phyloP scores from a whole-genome alignment of 2,797 vertebrate species.

The Phrynocephalus forsythii region DNA sequence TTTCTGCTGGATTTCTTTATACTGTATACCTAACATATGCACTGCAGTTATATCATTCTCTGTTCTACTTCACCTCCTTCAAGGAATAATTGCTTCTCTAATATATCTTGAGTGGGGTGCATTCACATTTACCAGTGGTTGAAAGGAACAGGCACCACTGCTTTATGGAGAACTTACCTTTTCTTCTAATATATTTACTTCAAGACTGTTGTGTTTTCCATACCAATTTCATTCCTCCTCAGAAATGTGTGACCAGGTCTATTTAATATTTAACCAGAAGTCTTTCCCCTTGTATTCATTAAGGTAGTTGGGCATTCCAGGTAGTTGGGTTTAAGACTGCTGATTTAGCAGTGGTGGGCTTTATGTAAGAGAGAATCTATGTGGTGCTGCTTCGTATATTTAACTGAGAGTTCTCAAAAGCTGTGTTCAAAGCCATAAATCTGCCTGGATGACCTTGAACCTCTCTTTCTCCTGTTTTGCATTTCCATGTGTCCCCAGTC shows the following conservation, averaged over 20 bases:
- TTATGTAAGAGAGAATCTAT: neutral
- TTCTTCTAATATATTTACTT: neutral
- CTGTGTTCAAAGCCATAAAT: neutral
- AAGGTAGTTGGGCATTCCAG: neutral
- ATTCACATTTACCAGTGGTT: neutral
- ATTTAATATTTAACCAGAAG: neutral
- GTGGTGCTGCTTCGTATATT: neutral
- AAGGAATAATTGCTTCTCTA: neutral
- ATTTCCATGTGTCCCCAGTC: neutral
- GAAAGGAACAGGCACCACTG: neutral
- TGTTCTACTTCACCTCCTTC: constrained; percentile 14
- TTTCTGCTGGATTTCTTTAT: constrained; percentile 3
- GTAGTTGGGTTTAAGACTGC: no score
- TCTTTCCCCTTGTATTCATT: neutral
- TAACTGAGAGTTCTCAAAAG: neutral
- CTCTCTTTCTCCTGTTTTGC: neutral
- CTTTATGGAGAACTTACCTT: neutral
- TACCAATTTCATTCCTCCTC: neutral
- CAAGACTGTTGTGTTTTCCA: neutral
- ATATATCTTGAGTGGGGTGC: neutral
- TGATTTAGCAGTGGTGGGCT: neutral
- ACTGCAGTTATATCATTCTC: constrained; percentile 28
- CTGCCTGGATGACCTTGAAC: neutral
- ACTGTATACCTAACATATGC: constrained; percentile 16
- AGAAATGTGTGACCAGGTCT: neutral